Evolutionary conservation across 2,797 vertebrate genomes (phyloP).

Genomic region (Catamblyrhynchus diadema): DNA sequence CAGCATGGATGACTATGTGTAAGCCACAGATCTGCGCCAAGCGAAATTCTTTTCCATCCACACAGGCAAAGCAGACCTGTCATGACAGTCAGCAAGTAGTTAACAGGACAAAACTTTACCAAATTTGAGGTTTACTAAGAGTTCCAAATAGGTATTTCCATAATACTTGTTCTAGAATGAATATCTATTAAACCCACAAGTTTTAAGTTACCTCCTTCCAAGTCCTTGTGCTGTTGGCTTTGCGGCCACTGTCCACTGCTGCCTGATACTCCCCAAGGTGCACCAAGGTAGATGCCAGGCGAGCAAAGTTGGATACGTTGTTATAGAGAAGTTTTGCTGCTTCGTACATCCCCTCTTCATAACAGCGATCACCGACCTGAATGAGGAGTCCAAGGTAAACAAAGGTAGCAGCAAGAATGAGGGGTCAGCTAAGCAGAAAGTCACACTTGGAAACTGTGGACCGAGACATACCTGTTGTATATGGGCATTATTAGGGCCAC

Average conservation of each 20-base stretch:
- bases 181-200: neutral
- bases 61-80: conserved; percentile 93
- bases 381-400: neutral
- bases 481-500: conserved; percentile 88
- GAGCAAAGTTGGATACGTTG: conserved; percentile 90
- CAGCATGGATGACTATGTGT: conserved; percentile 92
- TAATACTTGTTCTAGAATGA: neutral
- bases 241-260: conserved; percentile 90
- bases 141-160: neutral
- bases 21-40: conserved; percentile 93
- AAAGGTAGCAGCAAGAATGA: neutral
- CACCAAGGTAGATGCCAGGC: conserved; percentile 90
- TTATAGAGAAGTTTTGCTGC: conserved; percentile 91
- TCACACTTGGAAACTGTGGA: neutral
- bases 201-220: conserved; percentile 87
- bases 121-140: neutral
- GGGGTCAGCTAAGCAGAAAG: neutral
- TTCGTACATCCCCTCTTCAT: conserved; percentile 91
- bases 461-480: conserved; percentile 84
- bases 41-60: conserved; percentile 91
- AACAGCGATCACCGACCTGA: conserved; percentile 92
- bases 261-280: conserved; percentile 93
- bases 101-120: neutral
- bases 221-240: conserved; percentile 90
- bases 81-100: neutral